A percentile compares a stretch with the other conserved stretches of the same genome.
phyloP scores from a whole-genome alignment of 2,797 vertebrate species.

The Cheirogaleus major region DNA sequence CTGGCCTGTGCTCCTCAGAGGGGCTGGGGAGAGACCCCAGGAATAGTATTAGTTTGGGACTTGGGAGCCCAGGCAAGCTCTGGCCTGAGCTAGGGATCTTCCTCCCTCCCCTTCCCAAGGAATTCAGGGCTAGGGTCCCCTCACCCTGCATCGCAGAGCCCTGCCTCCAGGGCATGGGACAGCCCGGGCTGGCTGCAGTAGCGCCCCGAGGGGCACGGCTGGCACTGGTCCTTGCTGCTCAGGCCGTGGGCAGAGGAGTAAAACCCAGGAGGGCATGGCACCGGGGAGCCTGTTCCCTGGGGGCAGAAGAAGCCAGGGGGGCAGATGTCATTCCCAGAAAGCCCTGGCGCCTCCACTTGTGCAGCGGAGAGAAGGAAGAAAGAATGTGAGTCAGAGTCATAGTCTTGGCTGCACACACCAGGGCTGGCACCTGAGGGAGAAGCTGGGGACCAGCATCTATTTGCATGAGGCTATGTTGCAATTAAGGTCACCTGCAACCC shows the following conservation, averaged over 20 bases:
- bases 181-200: constrained; percentile 90
- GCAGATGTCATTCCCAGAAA: constrained; percentile 87
- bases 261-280: constrained; percentile 91
- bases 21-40: neutral
- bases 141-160: constrained; percentile 91
- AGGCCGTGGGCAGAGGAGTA: constrained; percentile 88
- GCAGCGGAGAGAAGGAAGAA: neutral
- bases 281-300: constrained; percentile 86
- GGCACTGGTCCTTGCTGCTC: constrained; percentile 87
- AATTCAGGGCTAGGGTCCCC: neutral
- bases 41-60: neutral
- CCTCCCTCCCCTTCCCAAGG: neutral
- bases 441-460: fast-evolving
- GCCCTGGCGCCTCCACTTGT: constrained; percentile 86
- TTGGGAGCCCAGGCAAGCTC: neutral
- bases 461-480: neutral
- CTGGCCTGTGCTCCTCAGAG: neutral
- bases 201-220: constrained; percentile 89
- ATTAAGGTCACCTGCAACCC: neutral
- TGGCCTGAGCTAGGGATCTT: neutral
- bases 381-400: neutral
- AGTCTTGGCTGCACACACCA: too few relatives aligned
- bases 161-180: constrained; percentile 83
- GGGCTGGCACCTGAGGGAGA: neutral
- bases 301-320: constrained; percentile 93